These are phyloP conservation scores for Thereva unica DNA, from an alignment of 2,888 invertebrate genomes.

Conservation along the genomic window DNA sequence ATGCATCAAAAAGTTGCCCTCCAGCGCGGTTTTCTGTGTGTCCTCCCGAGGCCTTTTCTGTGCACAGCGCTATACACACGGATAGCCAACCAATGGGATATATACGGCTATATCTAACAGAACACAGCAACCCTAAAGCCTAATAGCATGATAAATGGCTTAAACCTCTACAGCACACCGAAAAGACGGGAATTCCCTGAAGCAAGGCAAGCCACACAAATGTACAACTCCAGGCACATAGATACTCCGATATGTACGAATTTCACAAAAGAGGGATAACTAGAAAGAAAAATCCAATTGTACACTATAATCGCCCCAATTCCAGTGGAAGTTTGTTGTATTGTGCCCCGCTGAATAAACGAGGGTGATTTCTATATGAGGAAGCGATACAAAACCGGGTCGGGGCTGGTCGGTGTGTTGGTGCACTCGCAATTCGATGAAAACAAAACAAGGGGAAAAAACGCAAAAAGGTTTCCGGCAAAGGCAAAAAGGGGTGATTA, in stretches of 20 bases:
- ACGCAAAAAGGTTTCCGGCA: constrained; percentile 32
- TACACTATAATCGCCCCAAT: constrained; percentile 31
- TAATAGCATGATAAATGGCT: constrained; percentile 37
- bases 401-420: constrained; percentile 8
- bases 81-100: constrained; percentile 10
- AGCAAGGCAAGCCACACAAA: constrained; percentile 29
- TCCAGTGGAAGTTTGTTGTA: constrained; percentile 3
- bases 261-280: constrained; percentile 18
- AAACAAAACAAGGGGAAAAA: constrained; percentile 27
- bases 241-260: not conserved
- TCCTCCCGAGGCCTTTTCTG: constrained; percentile 24
- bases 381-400: not conserved
- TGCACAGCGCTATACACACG: constrained; percentile 16
- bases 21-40: constrained; percentile 31
- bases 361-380: too few species aligned
- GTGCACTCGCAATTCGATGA: constrained; percentile 4
- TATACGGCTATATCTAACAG: constrained; percentile 11
- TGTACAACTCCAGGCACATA: constrained; percentile 5
- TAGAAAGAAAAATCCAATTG: constrained; percentile 35
- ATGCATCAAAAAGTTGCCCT: constrained; percentile 36
- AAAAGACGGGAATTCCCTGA: constrained; percentile 27
- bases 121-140: constrained; percentile 32
- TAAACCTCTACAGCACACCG: constrained; percentile 13
- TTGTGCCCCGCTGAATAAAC: not conserved
- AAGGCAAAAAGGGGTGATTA: constrained; percentile 17